Evolutionary conservation across 2,113 vertebrate species (phyloP).

Genomic region (Microcebus jonahi): DNA sequence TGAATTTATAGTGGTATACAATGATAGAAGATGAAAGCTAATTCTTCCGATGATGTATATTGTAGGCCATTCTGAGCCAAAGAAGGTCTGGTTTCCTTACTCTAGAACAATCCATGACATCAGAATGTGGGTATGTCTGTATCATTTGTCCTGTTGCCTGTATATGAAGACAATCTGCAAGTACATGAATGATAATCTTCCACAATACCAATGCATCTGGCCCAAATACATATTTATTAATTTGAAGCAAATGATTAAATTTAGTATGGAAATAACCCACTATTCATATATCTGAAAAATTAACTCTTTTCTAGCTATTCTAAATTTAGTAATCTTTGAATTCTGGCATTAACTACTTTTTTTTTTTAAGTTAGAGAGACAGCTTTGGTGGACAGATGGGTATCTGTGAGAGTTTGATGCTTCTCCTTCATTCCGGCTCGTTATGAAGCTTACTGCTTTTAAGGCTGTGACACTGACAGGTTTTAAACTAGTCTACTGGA

Average conservation of each 20-base stretch:
- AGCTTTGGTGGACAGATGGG: not conserved
- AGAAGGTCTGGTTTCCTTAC: not conserved
- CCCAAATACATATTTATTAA: not conserved
- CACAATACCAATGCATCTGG: not conserved
- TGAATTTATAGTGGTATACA: not conserved
- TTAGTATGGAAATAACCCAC: not conserved
- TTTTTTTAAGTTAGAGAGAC: not conserved
- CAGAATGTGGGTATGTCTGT: not conserved
- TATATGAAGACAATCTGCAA: not conserved
- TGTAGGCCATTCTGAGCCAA: not conserved
- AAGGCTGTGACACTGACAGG: not conserved
- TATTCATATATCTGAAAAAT: not conserved
- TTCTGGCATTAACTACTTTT: not conserved
- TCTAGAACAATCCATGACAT: not conserved
- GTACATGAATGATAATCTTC: not conserved
- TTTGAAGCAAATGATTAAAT: not conserved
- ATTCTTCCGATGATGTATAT: not conserved
- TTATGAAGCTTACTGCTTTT: not conserved
- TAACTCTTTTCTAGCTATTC: slow-evolving; percentile 10
- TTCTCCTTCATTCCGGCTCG: not conserved
- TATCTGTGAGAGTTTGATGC: not conserved
- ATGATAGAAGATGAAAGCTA: not conserved
- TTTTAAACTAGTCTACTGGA: not conserved
- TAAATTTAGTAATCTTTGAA: not conserved
- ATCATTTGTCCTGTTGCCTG: not conserved